Evolutionary conservation across 2,113 vertebrate species (phyloP).

Genomic region (Galbula dea): DNA sequence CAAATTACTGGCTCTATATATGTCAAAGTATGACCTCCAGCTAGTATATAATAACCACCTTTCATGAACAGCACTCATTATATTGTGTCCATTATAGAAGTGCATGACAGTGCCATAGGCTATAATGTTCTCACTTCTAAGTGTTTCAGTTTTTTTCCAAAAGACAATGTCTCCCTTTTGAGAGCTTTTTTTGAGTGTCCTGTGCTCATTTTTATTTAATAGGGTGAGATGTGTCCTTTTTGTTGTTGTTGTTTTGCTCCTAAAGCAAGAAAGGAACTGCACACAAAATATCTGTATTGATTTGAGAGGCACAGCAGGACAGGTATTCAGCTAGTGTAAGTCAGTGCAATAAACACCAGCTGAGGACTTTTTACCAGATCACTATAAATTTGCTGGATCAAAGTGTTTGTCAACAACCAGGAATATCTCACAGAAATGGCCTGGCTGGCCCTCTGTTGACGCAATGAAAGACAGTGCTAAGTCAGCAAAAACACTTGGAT

Average conservation of each 20-base stretch:
- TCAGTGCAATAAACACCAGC: background rate
- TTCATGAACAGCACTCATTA: slow-evolving; percentile 44
- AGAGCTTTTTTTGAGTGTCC: background rate
- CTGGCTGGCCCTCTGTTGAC: background rate
- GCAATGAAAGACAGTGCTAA: background rate
- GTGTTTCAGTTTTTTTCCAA: slow-evolving; percentile 29
- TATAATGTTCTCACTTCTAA: slow-evolving; percentile 25
- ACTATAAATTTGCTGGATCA: background rate
- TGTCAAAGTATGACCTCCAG: slow-evolving; percentile 30
- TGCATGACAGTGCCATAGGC: slow-evolving; percentile 24
- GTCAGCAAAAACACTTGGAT: slow-evolving; percentile 14
- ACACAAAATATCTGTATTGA: background rate
- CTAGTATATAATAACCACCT: slow-evolving; percentile 42
- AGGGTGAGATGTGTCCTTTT: background rate
- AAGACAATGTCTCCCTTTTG: background rate
- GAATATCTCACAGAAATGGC: background rate
- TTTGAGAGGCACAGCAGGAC: background rate
- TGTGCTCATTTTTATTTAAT: background rate
- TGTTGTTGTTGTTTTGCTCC: background rate
- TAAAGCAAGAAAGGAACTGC: background rate
- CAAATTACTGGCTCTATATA: slow-evolving; percentile 39
- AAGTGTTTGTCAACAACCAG: background rate
- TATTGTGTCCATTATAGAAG: slow-evolving; percentile 39
- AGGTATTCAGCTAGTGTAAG: background rate
- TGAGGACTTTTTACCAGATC: background rate